Evolutionary conservation across 1,140 invertebrate species (phyloP), one percentile per base, ranked within the genome.

Genomic region (Polypedilum pembai): DNA sequence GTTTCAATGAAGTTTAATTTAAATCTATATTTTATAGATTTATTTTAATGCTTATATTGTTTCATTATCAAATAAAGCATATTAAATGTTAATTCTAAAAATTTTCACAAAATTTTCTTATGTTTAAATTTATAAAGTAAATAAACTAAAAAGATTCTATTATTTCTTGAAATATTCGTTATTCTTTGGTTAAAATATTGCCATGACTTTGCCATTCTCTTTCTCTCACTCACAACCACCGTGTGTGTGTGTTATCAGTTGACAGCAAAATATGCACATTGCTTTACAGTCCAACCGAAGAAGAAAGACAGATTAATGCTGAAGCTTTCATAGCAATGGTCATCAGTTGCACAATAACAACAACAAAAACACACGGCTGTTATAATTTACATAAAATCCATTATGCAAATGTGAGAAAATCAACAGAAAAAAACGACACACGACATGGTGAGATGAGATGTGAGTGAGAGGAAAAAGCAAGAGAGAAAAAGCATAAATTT

Each of bases 321-420:
- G 8, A 15, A 15, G n/a, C 24, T 3, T 33, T 12, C n/a, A 45
- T 56, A 56, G 3, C 8, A 15, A 56, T n/a, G 45, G 45, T 56
- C 45, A 56, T 56, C 45, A 56, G 45, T 33, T 33, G 24, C 24
- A 33, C 24, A 56, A 56, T 56, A 56, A 33, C 1, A 33, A 33
- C 24, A 33, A 33, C 24, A 33, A 33, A 56, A n/a, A 56, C 10
- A 15, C 12, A 56, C 10, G 12, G 45, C n/a, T 56, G 45, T 3
- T 56, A 56, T 56, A 56, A 56, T 56, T 56, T 56, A 56, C 45
- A 56, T 56, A 56, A 56, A 56, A 56, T 56, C 45, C 45, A 56
- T 56, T 56, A 56, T 56, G 45, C 45, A 56, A 56, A 56, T 56
- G 45, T 56, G n/a, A 45, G 41, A 45, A 45, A 8, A 45, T 45